These are phyloP conservation scores for Idaea biselata DNA, from an alignment of 2,888 invertebrate species.

Conservation along the genomic window DNA sequence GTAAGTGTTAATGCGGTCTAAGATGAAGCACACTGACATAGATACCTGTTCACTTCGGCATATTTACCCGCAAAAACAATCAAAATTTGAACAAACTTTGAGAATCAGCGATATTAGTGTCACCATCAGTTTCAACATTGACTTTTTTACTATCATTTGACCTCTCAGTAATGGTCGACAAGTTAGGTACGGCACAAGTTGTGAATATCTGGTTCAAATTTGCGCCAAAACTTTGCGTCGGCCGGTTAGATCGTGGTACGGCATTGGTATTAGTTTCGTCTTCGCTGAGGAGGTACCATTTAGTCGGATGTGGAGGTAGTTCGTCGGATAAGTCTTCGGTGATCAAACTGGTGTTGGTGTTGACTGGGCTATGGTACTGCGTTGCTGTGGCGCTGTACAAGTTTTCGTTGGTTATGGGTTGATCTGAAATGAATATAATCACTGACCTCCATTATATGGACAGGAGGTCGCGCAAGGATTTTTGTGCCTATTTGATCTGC, in stretches of 20 bases:
- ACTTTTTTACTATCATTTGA: slow-evolving; percentile 49
- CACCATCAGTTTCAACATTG: slow-evolving; percentile 30
- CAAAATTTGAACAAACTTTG: slow-evolving; percentile 25
- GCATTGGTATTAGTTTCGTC: slow-evolving; percentile 54
- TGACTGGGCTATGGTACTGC: slow-evolving; percentile 34
- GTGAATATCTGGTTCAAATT: slow-evolving; percentile 64
- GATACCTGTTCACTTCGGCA: no score
- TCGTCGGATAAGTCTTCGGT: slow-evolving; percentile 67
- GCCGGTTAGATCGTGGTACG: slow-evolving; percentile 11
- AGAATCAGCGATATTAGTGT: slow-evolving; percentile 37
- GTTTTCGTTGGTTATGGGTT: slow-evolving; percentile 15
- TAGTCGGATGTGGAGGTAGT: slow-evolving; percentile 26
- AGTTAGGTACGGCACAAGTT: slow-evolving; percentile 60
- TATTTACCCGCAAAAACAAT: neutral
- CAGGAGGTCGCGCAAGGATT: no score
- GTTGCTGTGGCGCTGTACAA: slow-evolving; percentile 29
- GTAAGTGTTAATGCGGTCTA: no score
- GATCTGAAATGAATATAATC: neutral
- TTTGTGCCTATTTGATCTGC: no score
- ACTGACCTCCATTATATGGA: no score
- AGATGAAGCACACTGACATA: no score
- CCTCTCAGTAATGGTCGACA: slow-evolving; percentile 67
- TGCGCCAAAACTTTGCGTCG: slow-evolving; percentile 36
- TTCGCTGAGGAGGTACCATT: slow-evolving; percentile 66
- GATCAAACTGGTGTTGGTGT: slow-evolving; percentile 48